phyloP scores from a whole-genome alignment of 2,113 vertebrate species.

The Vimba vimba region DNA sequence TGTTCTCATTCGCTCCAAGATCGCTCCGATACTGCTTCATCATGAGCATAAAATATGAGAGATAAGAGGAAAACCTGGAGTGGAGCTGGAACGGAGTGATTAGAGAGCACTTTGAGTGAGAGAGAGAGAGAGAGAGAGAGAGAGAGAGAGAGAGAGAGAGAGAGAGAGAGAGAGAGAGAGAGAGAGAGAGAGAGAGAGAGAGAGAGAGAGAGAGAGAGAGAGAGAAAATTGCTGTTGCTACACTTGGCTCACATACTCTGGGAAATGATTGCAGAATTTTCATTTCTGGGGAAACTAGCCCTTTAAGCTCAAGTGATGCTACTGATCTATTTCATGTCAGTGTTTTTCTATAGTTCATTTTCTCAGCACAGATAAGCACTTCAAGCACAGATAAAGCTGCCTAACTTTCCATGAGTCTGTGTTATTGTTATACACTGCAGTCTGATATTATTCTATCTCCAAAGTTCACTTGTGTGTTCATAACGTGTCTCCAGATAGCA shows the following conservation, averaged over 20 bases:
- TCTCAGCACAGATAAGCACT: constrained; percentile 23
- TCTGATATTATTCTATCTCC: constrained; percentile 13
- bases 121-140: background rate
- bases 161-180: background rate
- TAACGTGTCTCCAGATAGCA: constrained; percentile 4
- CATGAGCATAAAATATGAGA: background rate
- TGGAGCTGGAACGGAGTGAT: background rate
- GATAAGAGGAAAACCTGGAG: constrained; percentile 16
- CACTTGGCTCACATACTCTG: background rate
- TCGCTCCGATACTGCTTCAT: background rate
- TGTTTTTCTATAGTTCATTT: constrained; percentile 34
- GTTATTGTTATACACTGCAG: constrained; percentile 26
- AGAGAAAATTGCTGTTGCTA: background rate
- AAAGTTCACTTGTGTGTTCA: constrained; percentile 1
- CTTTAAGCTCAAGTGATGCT: constrained; percentile 40
- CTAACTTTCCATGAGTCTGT: constrained; percentile 9
- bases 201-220: background rate
- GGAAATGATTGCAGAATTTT: constrained; percentile 8
- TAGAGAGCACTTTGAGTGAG: background rate
- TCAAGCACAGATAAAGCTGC: constrained; percentile 33
- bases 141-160: background rate
- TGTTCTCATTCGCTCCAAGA: background rate
- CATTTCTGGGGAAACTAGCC: constrained; percentile 16
- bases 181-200: background rate
- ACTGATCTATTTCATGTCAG: constrained; percentile 9